Evolutionary conservation across 2,797 vertebrate genomes (phyloP), one percentile per base, ranked within the genome.

Genomic region (Mycteria americana): DNA sequence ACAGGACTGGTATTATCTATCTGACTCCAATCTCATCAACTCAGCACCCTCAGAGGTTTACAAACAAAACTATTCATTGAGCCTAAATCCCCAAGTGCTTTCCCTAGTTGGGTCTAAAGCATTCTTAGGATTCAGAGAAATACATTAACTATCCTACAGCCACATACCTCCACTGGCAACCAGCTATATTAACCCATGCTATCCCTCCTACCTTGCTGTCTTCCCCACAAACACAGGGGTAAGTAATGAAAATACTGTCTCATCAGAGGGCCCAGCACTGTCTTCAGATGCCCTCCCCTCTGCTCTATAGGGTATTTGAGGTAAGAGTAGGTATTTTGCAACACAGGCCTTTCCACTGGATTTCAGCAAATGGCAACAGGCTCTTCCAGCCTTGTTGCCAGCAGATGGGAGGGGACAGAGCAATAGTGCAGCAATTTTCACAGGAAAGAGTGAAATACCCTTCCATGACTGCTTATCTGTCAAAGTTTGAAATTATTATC

Each of bases 331-430:
- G 30, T 27, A 79, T 51, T 41, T 13, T 73, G 56, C 59, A 81
- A 51, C 31, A 59, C 5, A 46, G 56, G 35, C 30, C 28, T 21
- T 74, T 64, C 51, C 3, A 4, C 13, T 45, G 87, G 31, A 56
- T 76, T 86, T 82, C 16, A 62, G 43, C 62, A 45, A 91, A 45
- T 0, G 2, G 37, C 23, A 83, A 50, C 11, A 30, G 60, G 69
- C 64, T 90, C 46, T 35, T 93, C 25, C 69, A 96, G 73, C 60
- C 63, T 37, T 76, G 59, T 59, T 76, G 67, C 46, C n/a, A 59
- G 74, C 24, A 91, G 53, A 53, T 18, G 31, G 43, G 31, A 76
- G n/a, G 6, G 18, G 23, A 65, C 81, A 88, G 37, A 64, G 70
- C 51, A 78, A 13, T 0, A 60, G 46, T 3, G 23, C 57, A 92